Base-by-base conservation (phyloP, 2,888 invertebrate genomes). In the Brachycybe producta region DNA sequence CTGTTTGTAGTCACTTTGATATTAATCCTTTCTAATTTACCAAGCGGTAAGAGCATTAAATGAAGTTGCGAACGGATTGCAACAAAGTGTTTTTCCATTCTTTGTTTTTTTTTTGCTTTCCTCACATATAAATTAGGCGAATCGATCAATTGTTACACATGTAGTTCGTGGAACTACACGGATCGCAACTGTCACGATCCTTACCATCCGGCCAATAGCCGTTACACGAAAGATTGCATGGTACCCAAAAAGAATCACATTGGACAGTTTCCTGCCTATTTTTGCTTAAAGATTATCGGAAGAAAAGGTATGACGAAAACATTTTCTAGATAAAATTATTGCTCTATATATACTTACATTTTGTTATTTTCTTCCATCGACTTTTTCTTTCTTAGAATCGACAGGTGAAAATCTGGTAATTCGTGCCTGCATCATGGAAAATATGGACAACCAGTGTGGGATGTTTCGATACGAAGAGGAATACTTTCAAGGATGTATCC, bases 211-310 rank as follows among this genome's bases (percentile, higher is more conserved):
- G 68, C 66, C 11, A 63, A 61, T 58, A 65, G 66, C 8, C 63
- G 60, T 2, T 70, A 70, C 56, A 62, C 60, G 11, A 64, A 65
- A 49, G 61, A 65, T 53, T 74, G 74, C 55, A 66, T 66, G 61
- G 71, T 72, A 48, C 72, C 71, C 24, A 70, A 69, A 59, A 61
- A 67, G 48, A 65, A 66, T 3, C 66, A 70, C 53, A 62, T 67
- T 17, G 74, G 74, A 4, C 60, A 64, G 42, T 74, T 73, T 58
- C 73, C 72, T 1, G 73, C 73, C 30, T 67, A 70, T 57, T 74
- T 69, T 59, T 74, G 74, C 58, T 67, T 73, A 49, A 74, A 74
- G 63, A 66, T 74, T 39, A 70, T 67, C 47, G 74, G 73, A 21
- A 65, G 57, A 32, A 68, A 67, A 56, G 63, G 72, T 71, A 61